Evolutionary conservation across 2,888 invertebrate genomes (phyloP).

Genomic region (Parnassius orleans): DNA sequence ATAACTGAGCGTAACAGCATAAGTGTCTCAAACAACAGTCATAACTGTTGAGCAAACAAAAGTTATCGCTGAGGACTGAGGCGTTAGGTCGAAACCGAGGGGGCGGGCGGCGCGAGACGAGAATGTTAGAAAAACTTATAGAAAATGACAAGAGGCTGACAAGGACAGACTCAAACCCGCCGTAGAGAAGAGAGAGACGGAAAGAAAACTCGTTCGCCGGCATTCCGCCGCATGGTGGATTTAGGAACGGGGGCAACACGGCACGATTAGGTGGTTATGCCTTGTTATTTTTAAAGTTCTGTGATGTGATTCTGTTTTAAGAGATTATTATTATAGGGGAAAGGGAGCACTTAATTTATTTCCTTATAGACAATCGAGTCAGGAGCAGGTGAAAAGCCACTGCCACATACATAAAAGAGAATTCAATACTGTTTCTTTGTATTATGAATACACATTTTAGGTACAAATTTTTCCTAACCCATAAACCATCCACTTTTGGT

Average conservation of each 20-base stretch:
- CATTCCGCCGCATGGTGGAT: constrained; percentile 79
- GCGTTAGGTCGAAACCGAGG: constrained; percentile 73
- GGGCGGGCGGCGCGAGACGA: constrained; percentile 63
- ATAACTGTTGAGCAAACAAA: constrained; percentile 75
- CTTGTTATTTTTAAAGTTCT: constrained; percentile 69
- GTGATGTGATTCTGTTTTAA: constrained; percentile 28
- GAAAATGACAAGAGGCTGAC: constrained; percentile 78
- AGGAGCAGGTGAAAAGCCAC: no score
- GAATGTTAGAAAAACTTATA: constrained; percentile 81
- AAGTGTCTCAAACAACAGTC: constrained; percentile 73
- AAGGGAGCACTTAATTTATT: constrained; percentile 27
- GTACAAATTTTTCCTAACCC: no score
- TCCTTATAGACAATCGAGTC: not conserved
- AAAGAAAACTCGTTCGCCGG: constrained; percentile 76
- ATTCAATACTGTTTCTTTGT: no score
- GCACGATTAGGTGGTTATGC: constrained; percentile 77
- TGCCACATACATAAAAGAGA: no score
- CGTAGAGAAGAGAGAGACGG: constrained; percentile 69
- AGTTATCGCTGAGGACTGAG: constrained; percentile 64
- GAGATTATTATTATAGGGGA: constrained; percentile 37
- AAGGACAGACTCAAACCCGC: constrained; percentile 62
- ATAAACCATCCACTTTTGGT: no score
- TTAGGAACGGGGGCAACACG: constrained; percentile 80
- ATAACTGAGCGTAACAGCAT: constrained; percentile 69
- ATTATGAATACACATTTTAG: no score